Percentiles rank a stretch among this genome's conserved stretches.
Conservation (phyloP, 2,797 vertebrate genomes). For the Menidia menidia region DNA sequence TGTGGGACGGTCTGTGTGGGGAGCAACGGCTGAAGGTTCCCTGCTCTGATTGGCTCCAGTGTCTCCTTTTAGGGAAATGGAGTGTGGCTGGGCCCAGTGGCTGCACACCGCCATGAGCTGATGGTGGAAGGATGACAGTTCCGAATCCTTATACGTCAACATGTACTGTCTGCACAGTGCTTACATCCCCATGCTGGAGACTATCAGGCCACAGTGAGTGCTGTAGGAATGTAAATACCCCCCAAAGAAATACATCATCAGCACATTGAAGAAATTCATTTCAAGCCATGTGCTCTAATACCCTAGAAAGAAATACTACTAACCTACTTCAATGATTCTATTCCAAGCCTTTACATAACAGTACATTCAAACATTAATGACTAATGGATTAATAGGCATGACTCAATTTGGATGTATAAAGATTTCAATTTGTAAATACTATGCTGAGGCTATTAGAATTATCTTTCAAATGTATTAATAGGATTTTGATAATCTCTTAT, state of each 20-base stretch:
- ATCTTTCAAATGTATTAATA: background rate
- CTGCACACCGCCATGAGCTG: conserved; percentile 48
- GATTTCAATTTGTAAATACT: background rate
- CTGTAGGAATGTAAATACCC: conserved; percentile 69
- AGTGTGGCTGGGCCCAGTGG: conserved; percentile 77
- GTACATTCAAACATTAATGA: background rate
- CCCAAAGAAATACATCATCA: conserved; percentile 26
- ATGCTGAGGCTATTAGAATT: background rate
- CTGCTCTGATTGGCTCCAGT: conserved; percentile 80
- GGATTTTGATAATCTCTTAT: background rate
- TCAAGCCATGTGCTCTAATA: conserved; percentile 52
- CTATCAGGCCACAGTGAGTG: conserved; percentile 55
- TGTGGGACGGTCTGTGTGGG: conserved; percentile 55
- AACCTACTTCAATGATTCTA: conserved; percentile 55
- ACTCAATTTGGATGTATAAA: background rate
- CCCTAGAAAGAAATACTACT: conserved; percentile 31
- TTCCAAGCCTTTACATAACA: conserved; percentile 44
- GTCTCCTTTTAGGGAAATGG: conserved; percentile 87
- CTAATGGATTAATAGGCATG: background rate
- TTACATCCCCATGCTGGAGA: conserved; percentile 29
- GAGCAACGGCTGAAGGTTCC: conserved; percentile 33
- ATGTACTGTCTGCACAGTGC: conserved; percentile 15
- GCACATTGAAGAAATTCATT: conserved; percentile 63
- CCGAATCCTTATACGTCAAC: conserved; percentile 81
- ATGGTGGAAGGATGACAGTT: conserved; percentile 38